Percentiles rank a stretch among this genome's conserved stretches.
phyloP scores from a whole-genome alignment of 2,113 vertebrate species.

The Lycocorax pyrrhopterus region DNA sequence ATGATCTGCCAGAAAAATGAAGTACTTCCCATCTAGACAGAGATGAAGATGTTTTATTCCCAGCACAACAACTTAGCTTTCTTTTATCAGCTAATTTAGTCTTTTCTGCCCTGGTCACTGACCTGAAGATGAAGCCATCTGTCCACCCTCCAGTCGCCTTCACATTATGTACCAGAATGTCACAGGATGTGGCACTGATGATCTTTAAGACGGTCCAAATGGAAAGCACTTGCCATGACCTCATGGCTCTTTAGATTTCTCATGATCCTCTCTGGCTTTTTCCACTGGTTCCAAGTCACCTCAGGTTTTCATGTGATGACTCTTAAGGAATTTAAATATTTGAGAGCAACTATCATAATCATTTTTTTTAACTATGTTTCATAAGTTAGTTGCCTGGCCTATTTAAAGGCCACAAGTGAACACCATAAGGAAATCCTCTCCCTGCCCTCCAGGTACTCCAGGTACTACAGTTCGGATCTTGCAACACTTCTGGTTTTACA shows the following conservation, averaged over 20 bases:
- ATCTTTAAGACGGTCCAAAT: background rate
- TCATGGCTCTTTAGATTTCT: background rate
- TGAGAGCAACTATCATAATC: background rate
- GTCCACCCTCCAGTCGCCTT: background rate
- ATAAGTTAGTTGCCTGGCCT: background rate
- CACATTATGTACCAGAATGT: background rate
- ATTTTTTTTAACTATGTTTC: background rate
- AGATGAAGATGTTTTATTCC: background rate
- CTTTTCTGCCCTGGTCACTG: constrained; percentile 14
- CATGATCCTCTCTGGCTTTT: background rate
- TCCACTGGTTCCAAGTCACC: background rate
- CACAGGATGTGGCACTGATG: background rate
- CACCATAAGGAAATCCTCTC: background rate
- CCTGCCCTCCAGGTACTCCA: background rate
- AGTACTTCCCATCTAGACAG: background rate
- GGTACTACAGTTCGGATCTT: background rate
- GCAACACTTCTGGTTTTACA: background rate
- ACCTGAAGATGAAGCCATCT: constrained; percentile 18
- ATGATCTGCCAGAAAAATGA: background rate
- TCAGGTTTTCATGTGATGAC: background rate
- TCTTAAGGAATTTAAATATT: background rate
- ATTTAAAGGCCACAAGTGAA: background rate
- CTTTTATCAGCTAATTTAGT: background rate
- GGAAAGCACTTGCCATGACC: background rate
- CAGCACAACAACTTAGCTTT: background rate